Percentiles rank a stretch among this genome's conserved stretches.
These are phyloP conservation scores for Zygogramma bicolorata DNA, from an alignment of 2,888 invertebrate species.

Conservation along the genomic window DNA sequence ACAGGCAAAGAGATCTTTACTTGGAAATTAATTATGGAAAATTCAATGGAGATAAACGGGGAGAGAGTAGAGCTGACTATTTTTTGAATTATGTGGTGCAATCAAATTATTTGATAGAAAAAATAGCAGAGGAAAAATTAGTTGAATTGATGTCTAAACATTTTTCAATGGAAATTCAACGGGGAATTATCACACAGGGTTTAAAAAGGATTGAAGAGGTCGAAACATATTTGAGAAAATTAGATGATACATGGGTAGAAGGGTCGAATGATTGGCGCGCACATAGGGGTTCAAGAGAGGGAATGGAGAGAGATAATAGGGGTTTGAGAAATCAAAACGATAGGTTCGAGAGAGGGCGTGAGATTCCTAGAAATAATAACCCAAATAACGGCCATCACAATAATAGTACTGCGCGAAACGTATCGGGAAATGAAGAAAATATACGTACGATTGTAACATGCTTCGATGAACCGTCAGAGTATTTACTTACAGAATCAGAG, in stretches of 20 bases:
- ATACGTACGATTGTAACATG: constrained; percentile 7
- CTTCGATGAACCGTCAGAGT: not conserved
- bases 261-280: not conserved
- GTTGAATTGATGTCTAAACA: constrained; percentile 3
- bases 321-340: not conserved
- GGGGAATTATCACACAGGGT: not conserved
- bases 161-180: not conserved
- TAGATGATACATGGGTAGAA: not conserved
- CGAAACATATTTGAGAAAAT: not conserved
- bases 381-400: not conserved
- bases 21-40: not conserved
- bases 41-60: not conserved
- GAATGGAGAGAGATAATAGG: not conserved
- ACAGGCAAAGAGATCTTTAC: not conserved
- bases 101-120: not conserved
- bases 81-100: not conserved
- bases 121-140: not conserved
- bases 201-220: not conserved
- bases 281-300: not conserved
- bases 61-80: not conserved
- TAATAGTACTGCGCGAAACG: not conserved
- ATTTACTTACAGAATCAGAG: not conserved
- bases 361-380: not conserved
- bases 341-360: not conserved
- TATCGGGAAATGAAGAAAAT: not conserved